phyloP scores from a whole-genome alignment of 37 sponge, comb jelly and placozoan genomes.

The Bolinopsis microptera region DNA sequence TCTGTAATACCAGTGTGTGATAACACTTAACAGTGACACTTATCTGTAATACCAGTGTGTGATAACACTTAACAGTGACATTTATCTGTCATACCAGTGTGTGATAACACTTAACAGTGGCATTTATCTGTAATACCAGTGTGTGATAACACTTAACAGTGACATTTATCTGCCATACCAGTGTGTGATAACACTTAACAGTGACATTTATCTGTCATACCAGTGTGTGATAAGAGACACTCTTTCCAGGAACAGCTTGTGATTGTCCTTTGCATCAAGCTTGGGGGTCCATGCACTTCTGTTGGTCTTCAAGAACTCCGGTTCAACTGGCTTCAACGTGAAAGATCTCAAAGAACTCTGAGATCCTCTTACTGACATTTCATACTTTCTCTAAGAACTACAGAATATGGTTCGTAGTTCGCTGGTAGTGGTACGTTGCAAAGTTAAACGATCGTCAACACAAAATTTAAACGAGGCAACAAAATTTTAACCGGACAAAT shows the following conservation, averaged over 20 bases:
- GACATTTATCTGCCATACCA: too few species aligned
- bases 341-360: conserved; percentile 8
- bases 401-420: background rate
- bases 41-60: too few species aligned
- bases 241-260: conserved; percentile 40
- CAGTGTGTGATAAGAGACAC: conserved; percentile 63
- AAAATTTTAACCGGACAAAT: background rate
- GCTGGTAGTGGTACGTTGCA: background rate
- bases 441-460: background rate
- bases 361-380: conserved; percentile 22
- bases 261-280: conserved; percentile 38
- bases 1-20: too few species aligned
- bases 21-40: too few species aligned
- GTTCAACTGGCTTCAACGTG: background rate
- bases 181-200: too few species aligned
- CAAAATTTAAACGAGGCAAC: background rate
- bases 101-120: too few species aligned
- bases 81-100: too few species aligned
- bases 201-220: too few species aligned
- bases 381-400: background rate
- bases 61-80: too few species aligned
- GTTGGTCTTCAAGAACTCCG: conserved; percentile 40
- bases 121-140: too few species aligned
- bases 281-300: conserved; percentile 65
- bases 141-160: too few species aligned